phyloP scores from a whole-genome alignment of 2,888 invertebrate species.

The Nomada ferruginata region DNA sequence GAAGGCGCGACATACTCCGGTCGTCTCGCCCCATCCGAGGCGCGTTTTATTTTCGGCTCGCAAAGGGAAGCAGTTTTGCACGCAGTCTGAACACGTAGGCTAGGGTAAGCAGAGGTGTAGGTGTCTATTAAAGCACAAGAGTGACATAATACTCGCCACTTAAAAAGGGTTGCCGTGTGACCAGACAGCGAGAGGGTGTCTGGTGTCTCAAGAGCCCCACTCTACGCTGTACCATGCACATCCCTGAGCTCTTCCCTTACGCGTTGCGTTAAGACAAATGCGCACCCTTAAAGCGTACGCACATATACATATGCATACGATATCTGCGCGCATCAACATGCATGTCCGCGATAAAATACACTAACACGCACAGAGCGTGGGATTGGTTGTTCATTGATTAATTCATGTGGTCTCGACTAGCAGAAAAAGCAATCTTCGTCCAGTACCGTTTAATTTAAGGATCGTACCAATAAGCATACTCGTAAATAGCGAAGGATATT shows the following conservation, averaged over 20 bases:
- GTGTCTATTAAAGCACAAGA: constrained; percentile 79
- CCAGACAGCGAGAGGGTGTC: constrained; percentile 79
- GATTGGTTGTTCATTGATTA: constrained; percentile 2
- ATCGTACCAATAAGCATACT: not conserved
- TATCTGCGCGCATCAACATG: constrained; percentile 20
- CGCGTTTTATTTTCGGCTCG: constrained; percentile 58
- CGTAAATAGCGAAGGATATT: too few relatives aligned
- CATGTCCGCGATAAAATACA: constrained; percentile 28
- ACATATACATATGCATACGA: constrained; percentile 13
- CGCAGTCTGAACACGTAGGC: constrained; percentile 56
- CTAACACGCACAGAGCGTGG: not conserved
- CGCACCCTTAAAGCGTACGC: constrained; percentile 39
- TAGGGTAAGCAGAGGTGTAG: constrained; percentile 63
- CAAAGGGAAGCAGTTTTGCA: constrained; percentile 66
- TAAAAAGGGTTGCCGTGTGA: constrained; percentile 77
- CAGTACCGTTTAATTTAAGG: not conserved
- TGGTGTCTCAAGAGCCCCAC: constrained; percentile 80
- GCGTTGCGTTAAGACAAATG: constrained; percentile 61
- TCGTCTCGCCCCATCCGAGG: constrained; percentile 38
- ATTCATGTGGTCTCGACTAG: constrained; percentile 25
- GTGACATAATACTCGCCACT: constrained; percentile 80
- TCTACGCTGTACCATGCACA: constrained; percentile 73
- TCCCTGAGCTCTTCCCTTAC: constrained; percentile 51
- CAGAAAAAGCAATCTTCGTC: not conserved
- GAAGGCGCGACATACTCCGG: constrained; percentile 43